These are phyloP conservation scores for Mantis religiosa DNA, from an alignment of 2,888 invertebrate genomes.

Conservation along the genomic window DNA sequence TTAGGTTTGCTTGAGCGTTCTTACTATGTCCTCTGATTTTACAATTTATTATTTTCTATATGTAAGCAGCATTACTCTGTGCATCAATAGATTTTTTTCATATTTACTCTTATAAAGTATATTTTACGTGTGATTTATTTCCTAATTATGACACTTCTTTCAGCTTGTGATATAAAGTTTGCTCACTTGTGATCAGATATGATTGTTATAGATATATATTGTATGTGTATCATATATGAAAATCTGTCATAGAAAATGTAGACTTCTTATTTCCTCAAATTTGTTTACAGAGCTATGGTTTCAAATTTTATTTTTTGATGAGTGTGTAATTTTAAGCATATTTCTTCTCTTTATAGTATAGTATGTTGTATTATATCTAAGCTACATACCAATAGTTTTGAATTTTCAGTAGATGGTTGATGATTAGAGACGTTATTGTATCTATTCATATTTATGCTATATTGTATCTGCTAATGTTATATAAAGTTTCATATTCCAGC, in stretches of 20 bases:
- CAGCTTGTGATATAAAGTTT: not conserved
- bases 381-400: not conserved
- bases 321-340: not conserved
- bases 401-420: not conserved
- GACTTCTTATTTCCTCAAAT: not conserved
- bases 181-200: not conserved
- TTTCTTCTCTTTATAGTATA: not conserved
- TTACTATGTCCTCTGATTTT: not conserved
- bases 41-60: not conserved
- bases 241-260: not conserved
- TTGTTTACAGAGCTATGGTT: not conserved
- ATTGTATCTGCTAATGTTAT: not conserved
- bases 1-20: not conserved
- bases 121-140: not conserved
- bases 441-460: not conserved
- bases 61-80: not conserved
- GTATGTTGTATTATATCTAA: not conserved
- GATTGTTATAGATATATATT: not conserved
- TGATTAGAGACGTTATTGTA: not conserved
- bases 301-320: not conserved
- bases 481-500: not conserved
- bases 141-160: not conserved
- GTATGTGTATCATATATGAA: not conserved
- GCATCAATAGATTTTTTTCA: not conserved
- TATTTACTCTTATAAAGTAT: not conserved